Evolutionary conservation across 2,888 invertebrate species (phyloP), one percentile per base, ranked within the genome.

Genomic region (Nesidiocoris tenuis): DNA sequence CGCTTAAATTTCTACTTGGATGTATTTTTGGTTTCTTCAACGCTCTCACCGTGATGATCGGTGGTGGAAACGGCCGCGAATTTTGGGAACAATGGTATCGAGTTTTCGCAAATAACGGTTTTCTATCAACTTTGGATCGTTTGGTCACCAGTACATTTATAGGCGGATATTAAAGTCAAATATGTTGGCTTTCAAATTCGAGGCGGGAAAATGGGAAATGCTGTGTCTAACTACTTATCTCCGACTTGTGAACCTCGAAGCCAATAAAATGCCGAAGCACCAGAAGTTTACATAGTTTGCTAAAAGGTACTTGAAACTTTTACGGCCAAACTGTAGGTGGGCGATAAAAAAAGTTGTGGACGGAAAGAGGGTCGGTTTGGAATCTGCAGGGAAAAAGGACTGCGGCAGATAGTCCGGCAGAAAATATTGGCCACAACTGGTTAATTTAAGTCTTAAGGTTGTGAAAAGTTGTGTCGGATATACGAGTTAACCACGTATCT

Each of bases 301-400:
- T 72, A 72, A 72, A 72, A 72, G 72, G 72, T 72, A 56, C 72
- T 72, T 72, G 19, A 72, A 72, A 72, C 72, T 72, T 72, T 72
- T 61, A 72, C 54, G 18, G 54, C 72, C 63, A n/a, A 18, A 19
- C 39, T 39, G 39, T n/a, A 61, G 59, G 59, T 19, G 25, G 72
- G 61, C 61, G 61, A 61, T 72, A 61, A 71, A 72, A 70, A 72
- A 72, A 72, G 72, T 63, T 72, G 61, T 54, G 39, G 39, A 72
- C 17, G 21, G 70, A 57, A 57, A 68, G 22, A 17, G 19, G 59
- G 70, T 70, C 70, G 70, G 12, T 39, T 39, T 39, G 39, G 39
- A 39, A 12, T 39, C 39, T 39, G 39, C 1, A 57, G 22, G 59
- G 59, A 70, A 57, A 59, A 67, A 22, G 23, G n/a, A 25, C 23